phyloP scores from a whole-genome alignment of 2,888 invertebrate genomes.

The Nymphalis c-album region DNA sequence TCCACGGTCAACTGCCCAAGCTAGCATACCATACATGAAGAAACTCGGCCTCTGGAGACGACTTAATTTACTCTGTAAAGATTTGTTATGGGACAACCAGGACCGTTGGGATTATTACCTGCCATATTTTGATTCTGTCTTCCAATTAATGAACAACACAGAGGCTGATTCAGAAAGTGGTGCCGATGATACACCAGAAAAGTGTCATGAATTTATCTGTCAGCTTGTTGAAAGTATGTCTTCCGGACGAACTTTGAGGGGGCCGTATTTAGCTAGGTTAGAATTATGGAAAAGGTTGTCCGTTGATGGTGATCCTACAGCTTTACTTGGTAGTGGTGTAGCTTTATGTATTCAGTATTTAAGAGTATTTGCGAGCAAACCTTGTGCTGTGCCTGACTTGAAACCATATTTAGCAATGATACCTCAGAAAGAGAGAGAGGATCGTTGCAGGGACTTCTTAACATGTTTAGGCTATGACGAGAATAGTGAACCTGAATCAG shows the following conservation, averaged over 20 bases:
- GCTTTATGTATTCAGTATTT: conserved; percentile 90
- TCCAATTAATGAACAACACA: conserved; percentile 79
- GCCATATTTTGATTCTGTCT: conserved; percentile 87
- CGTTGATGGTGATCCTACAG: conserved; percentile 76
- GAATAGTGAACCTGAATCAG: conserved; percentile 83
- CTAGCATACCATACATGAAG: conserved; percentile 87
- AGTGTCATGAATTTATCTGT: conserved; percentile 72
- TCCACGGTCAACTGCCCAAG: conserved; percentile 85
- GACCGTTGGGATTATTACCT: conserved; percentile 88
- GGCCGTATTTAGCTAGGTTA: conserved; percentile 91
- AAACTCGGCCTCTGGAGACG: conserved; percentile 88
- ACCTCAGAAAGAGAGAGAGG: conserved; percentile 82
- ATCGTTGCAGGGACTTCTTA: conserved; percentile 81
- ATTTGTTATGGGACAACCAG: conserved; percentile 86
- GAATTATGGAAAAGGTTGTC: conserved; percentile 86
- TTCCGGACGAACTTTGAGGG: conserved; percentile 82
- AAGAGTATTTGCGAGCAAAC: conserved; percentile 90
- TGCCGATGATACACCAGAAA: conserved; percentile 70
- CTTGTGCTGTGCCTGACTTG: conserved; percentile 92
- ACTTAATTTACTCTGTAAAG: conserved; percentile 87
- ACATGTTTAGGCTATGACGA: conserved; percentile 84
- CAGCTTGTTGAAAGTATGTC: conserved; percentile 77
- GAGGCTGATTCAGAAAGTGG: conserved; percentile 49
- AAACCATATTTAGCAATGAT: conserved; percentile 87
- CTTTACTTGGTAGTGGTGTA: conserved; percentile 83